Evolutionary conservation across 2,113 vertebrate species (phyloP).

Genomic region (Noctilio leporinus): DNA sequence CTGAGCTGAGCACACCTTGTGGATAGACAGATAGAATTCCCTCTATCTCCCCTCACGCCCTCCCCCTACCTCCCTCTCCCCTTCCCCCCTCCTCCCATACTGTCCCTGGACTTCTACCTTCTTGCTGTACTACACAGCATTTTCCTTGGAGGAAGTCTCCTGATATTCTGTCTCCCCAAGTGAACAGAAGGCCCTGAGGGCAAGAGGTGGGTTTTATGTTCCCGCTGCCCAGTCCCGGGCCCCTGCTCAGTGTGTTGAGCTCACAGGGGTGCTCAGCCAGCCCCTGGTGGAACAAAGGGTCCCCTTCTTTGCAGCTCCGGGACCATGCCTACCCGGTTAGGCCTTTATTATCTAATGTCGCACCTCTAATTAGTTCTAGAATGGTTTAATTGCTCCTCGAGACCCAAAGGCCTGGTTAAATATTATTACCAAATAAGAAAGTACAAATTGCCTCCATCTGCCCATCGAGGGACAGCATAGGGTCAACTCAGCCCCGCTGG

Average conservation of each 20-base stretch:
- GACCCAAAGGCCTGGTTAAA: background rate
- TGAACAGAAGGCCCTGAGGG: background rate
- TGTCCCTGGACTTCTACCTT: background rate
- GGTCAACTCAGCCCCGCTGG: background rate
- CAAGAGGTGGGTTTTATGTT: background rate
- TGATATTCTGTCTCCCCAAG: background rate
- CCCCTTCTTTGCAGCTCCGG: background rate
- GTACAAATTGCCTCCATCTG: background rate
- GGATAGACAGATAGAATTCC: no score
- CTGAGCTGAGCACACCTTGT: no score
- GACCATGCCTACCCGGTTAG: no score
- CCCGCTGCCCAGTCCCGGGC: background rate
- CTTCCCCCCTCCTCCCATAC: fast-evolving
- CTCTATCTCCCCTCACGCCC: no score
- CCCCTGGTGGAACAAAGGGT: background rate
- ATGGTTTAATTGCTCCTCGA: background rate
- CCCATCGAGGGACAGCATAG: background rate
- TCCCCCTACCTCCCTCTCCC: background rate
- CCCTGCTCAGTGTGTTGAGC: background rate
- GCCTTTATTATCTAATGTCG: background rate
- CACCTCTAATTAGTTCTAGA: background rate
- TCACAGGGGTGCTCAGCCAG: background rate
- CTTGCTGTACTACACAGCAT: fast-evolving
- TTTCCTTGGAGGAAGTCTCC: background rate
- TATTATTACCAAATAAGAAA: background rate